These are phyloP conservation scores for Aphelocoma californica DNA, from an alignment of 2,797 vertebrate species.

Conservation along the genomic window DNA sequence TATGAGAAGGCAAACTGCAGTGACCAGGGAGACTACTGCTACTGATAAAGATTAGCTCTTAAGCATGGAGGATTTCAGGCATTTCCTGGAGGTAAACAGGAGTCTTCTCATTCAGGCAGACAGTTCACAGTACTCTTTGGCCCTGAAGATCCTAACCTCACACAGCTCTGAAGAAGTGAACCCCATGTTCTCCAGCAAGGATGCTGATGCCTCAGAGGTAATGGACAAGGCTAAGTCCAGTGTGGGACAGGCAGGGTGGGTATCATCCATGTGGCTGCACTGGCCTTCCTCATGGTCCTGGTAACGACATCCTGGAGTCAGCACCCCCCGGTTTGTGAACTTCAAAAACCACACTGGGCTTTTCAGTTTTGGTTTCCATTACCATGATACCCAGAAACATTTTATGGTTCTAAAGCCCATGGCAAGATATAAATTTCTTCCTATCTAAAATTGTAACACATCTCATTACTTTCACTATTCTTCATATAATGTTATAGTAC, in stretches of 20 bases:
- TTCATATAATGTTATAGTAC: not conserved
- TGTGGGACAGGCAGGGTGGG: rapidly evolving
- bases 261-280: rapidly evolving
- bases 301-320: not conserved
- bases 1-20: not conserved
- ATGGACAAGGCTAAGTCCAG: not conserved
- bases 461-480: not conserved
- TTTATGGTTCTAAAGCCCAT: not conserved
- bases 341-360: not conserved
- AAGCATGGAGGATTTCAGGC: not conserved
- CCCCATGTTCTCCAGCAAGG: not conserved
- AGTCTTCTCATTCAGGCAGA: not conserved
- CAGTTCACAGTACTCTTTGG: not conserved
- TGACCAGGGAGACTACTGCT: not conserved
- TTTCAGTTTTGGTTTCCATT: not conserved
- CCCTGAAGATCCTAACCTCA: not conserved
- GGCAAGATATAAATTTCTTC: not conserved
- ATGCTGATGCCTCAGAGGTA: not conserved
- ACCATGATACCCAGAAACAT: not conserved
- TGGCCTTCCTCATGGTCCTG: not conserved
- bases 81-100: not conserved
- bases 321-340: not conserved
- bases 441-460: not conserved
- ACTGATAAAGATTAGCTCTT: not conserved
- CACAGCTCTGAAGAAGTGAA: not conserved